Base-by-base conservation (phyloP, 2,113 vertebrate genomes). In the Caranx melampygus region DNA sequence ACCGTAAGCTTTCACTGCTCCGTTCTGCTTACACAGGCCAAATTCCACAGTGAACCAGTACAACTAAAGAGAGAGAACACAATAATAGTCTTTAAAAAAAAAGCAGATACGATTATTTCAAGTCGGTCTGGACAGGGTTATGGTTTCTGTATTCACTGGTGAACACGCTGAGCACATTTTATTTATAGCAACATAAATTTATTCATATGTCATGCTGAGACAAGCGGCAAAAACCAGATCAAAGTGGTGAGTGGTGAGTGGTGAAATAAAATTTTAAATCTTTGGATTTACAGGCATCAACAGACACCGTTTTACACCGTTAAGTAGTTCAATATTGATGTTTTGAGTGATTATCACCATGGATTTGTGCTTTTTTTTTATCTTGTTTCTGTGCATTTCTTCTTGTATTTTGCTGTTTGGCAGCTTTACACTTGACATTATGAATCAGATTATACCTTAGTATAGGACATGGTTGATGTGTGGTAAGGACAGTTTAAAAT, bases 1-100 rank as follows among this genome's bases (percentile, higher is more conserved):
- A 2, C 96, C 94, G 0, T 95, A 97, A 15, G 95, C 95, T 86
- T 94, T 97, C 62, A 96, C 90, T 0, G 66, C 21, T 51, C 94
- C 94, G 0, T 95, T 95, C 92, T 96, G 91, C 78, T 95, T 96
- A 74, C 94, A 96, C 63, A 97, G 94, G 16, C 95, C 94, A 54
- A 96, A 95, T 72, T 97, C 95, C 76, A 95, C 92, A 21, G 95
- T 95, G 81, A 97, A 97, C 94, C 96, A 96, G 68, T 95, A 96
- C 42, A 97, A 85, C 94, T 95, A 66, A 14, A 42, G 65, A 68
- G 16, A 2, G 26, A 84, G 44, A 55, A n/a, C 15, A 58, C 8
- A 45, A 6, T 2, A 2, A 26, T 26, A 26, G 26, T 26, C 26
- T 26, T 26, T 26, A 26, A 26, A 26, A 2, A 33, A 4, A 66